A percentile compares a stretch with the other conserved stretches of the same genome.
Evolutionary conservation across 2,888 invertebrate species (phyloP).

Genomic region (Lissocephala sabroskyi): DNA sequence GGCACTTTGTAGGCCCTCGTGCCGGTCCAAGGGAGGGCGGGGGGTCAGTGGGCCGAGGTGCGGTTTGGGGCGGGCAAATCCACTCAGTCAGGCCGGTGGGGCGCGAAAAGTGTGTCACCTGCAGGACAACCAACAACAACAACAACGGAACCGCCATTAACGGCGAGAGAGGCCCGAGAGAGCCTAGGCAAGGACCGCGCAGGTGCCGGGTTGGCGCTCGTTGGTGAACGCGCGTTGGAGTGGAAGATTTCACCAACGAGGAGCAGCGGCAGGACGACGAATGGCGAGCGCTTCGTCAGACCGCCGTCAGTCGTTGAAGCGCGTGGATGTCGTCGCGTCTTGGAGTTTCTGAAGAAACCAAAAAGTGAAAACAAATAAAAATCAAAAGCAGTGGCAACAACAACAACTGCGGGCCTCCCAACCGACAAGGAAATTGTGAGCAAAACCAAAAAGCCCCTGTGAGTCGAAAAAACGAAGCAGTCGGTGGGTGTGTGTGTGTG

Average conservation of each 20-base stretch:
- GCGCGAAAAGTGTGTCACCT: constrained; percentile 60
- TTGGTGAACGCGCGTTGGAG: constrained; percentile 35
- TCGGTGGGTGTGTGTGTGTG: constrained; percentile 10
- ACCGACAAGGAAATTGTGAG: constrained; percentile 53
- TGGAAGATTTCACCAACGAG: constrained; percentile 3
- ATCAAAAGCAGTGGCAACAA: constrained; percentile 10
- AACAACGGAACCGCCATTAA: neutral
- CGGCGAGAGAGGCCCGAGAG: no score
- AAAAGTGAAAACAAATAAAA: constrained; percentile 7
- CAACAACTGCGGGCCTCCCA: constrained; percentile 32
- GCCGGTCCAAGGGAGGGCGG: constrained; percentile 22
- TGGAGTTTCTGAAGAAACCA: constrained; percentile 7
- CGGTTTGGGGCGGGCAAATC: constrained; percentile 17
- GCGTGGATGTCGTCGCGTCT: constrained; percentile 56
- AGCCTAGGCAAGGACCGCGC: constrained; percentile 34
- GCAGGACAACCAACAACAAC: constrained; percentile 20
- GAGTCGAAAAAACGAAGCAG: no score
- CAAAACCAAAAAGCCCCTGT: constrained; percentile 19
- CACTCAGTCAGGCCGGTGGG: constrained; percentile 46
- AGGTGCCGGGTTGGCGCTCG: constrained; percentile 40
- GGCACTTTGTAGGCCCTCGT: constrained; percentile 26
- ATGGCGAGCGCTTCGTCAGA: constrained; percentile 40
- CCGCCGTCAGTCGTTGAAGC: constrained; percentile 63
- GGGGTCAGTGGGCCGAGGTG: neutral
- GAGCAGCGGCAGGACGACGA: constrained; percentile 9